Base-by-base conservation (phyloP, 2,113 vertebrate species). In the Anarhynchus alexandrinus region DNA sequence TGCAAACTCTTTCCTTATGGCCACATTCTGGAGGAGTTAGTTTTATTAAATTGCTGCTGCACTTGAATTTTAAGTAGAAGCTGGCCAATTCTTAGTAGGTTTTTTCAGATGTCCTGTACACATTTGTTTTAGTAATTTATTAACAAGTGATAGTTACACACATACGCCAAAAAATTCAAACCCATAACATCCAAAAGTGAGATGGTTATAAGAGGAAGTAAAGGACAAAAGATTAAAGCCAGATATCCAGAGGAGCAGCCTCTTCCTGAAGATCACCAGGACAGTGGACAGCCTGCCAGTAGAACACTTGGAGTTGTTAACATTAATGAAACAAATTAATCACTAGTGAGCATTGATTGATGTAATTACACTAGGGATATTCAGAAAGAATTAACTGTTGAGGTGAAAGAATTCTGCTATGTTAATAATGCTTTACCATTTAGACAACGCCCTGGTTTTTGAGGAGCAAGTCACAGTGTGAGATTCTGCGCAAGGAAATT, bases 1-100 rank as follows among this genome's bases (percentile, higher is more conserved):
- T 97, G 95, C 94, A 96, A 98, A 98, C 94, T 97, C 97, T 97
- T 98, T 97, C 98, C 98, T 98, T 98, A 98, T 98, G 98, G 97
- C 93, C 94, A 86, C 97, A 96, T 98, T 98, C 97, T 98, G 98
- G 96, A 98, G 82, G 96, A 97, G 91, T 84, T 97, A 64, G 96
- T 98, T 97, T 97, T 95, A 97, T 97, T 94, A 93, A 97, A 97
- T 94, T 98, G 96, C 52, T 81, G 20, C 66, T 97, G 91, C 30
- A 80, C 93, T 97, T 97, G 96, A 98, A 98, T 98, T 98, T 97
- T 97, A 97, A 98, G 96, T 96, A 97, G 93, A 67, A 90, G 84
- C 57, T 42, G 16, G 92, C 58, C 94, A 66, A 67, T 89, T 76
- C 92, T 96, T 91, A 62, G 54, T 66, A 67, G 19, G 0, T 71